These are phyloP conservation scores for Ochropleura leucogaster DNA, from an alignment of 2,888 invertebrate genomes.

Conservation along the genomic window DNA sequence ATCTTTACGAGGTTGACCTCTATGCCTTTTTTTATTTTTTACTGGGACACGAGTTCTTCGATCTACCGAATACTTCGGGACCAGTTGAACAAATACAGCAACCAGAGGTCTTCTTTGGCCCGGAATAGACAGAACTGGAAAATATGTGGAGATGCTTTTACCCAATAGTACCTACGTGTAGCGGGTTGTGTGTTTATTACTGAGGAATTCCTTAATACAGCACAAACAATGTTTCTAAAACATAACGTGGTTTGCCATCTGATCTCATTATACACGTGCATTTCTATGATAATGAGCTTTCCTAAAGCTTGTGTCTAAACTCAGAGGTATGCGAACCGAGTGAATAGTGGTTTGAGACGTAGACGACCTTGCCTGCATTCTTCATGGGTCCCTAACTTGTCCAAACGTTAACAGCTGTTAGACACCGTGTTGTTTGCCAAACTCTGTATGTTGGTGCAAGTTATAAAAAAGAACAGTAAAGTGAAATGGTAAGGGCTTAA, in stretches of 20 bases:
- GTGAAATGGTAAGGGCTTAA: too few species aligned
- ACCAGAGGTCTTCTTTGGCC: background rate
- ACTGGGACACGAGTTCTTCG: background rate
- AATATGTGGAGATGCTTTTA: background rate
- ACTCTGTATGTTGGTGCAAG: conserved; percentile 35
- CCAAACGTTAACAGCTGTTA: conserved; percentile 68
- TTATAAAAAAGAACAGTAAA: conserved; percentile 13
- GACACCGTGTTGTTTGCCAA: conserved; percentile 63
- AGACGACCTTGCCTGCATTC: conserved; percentile 76
- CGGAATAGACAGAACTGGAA: background rate
- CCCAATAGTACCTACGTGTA: background rate
- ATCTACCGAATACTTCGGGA: background rate
- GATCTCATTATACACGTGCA: conserved; percentile 18
- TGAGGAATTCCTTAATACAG: too few species aligned
- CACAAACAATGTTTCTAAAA: background rate
- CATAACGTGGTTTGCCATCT: background rate
- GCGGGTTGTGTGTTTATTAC: background rate
- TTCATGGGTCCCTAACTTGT: conserved; percentile 72
- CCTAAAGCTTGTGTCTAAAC: conserved; percentile 40
- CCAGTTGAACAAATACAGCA: background rate
- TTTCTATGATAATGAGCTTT: conserved; percentile 56
- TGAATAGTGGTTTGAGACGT: conserved; percentile 62
- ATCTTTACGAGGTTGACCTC: conserved; percentile 36
- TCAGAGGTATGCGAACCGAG: conserved; percentile 57
- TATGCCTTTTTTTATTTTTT: conserved; percentile 37